These are phyloP conservation scores for Mergus octosetaceus DNA, from an alignment of 2,797 vertebrate genomes.

Conservation along the genomic window DNA sequence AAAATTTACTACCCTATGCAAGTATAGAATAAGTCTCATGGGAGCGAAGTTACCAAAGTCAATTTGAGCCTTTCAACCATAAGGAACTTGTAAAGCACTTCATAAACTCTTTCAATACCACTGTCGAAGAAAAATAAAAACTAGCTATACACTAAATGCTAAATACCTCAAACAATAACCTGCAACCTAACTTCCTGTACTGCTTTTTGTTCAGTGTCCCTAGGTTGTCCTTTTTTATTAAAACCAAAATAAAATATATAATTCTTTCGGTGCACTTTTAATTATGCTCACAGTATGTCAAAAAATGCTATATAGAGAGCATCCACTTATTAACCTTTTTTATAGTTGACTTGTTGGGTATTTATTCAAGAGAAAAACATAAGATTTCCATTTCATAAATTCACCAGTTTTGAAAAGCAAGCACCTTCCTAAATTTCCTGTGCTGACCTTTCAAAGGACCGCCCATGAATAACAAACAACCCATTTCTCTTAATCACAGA, in stretches of 20 bases:
- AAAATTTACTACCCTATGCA: conserved; percentile 68
- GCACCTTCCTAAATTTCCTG: not conserved
- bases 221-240: not conserved
- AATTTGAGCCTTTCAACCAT: conserved; percentile 61
- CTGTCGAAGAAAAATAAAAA: conserved; percentile 47
- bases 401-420: not conserved
- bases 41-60: conserved; percentile 69
- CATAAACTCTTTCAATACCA: conserved; percentile 55
- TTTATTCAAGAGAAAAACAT: not conserved
- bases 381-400: not conserved
- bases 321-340: not conserved
- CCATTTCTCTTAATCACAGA: not conserved
- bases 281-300: not conserved
- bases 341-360: not conserved
- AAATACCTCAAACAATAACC: conserved; percentile 1
- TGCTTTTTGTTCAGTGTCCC: not conserved
- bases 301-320: not conserved
- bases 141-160: not conserved
- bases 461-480: not conserved
- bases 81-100: conserved; percentile 65
- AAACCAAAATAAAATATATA: conserved; percentile 8
- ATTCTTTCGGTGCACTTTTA: not conserved
- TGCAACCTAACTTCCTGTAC: not conserved
- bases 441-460: not conserved
- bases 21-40: conserved; percentile 44